Conservation (phyloP, 2,113 vertebrate genomes). For the Psephotus haematonotus region DNA sequence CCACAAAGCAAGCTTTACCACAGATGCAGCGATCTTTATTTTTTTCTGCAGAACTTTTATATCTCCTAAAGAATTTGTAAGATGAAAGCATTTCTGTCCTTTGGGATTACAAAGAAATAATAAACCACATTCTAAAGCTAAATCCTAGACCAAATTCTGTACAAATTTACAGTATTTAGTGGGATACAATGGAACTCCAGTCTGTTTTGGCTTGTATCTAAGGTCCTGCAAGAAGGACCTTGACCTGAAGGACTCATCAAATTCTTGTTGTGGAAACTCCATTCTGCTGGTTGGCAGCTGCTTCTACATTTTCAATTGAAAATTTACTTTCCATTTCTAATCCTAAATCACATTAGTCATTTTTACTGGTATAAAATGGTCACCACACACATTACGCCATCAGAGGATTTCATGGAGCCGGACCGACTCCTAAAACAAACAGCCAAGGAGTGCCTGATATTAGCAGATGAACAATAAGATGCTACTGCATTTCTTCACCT, state of each 20-base stretch:
- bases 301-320: neutral
- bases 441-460: neutral
- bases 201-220: neutral
- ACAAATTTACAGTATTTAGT: neutral
- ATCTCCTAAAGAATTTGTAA: neutral
- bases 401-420: neutral
- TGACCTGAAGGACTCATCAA: neutral
- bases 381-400: neutral
- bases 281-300: neutral
- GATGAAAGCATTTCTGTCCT: neutral
- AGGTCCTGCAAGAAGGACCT: neutral
- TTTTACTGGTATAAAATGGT: neutral
- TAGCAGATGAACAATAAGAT: neutral
- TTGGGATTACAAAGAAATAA: neutral
- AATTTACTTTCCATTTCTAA: neutral
- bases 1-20: neutral
- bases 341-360: neutral
- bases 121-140: neutral
- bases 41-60: neutral
- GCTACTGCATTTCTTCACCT: constrained; percentile 73
- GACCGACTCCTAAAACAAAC: neutral
- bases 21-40: neutral
- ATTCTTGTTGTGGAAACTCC: neutral
- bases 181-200: neutral
- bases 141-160: neutral